Percentiles rank a stretch among this genome's conserved stretches.
Evolutionary conservation across 1,140 invertebrate species (phyloP).

Genomic region (Helicoverpa zea): DNA sequence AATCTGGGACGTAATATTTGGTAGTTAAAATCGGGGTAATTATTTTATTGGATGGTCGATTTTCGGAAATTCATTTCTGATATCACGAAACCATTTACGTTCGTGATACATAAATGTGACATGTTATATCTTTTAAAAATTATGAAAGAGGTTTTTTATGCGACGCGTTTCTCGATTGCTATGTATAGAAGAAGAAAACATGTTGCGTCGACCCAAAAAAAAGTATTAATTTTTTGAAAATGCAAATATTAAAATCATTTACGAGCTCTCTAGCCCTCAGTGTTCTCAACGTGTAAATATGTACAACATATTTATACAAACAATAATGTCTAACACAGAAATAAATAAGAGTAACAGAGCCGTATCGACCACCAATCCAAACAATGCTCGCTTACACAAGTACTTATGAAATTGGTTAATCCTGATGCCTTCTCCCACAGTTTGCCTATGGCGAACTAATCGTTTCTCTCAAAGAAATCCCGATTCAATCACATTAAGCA

Average conservation of each 20-base stretch:
- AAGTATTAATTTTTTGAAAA: too few species aligned
- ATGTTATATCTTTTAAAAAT: too few species aligned
- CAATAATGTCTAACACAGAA: not conserved
- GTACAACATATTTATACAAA: too few species aligned
- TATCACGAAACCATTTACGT: too few species aligned
- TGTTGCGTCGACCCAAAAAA: too few species aligned
- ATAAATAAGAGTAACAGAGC: constrained; percentile 2
- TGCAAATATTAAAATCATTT: too few species aligned
- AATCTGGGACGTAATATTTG: not conserved
- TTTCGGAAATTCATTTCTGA: not conserved
- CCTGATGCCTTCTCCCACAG: not conserved
- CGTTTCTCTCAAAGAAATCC: constrained; percentile 6
- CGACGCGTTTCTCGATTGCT: too few species aligned
- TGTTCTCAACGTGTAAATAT: too few species aligned
- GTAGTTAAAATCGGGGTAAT: constrained; percentile 4
- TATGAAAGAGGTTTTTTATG: too few species aligned
- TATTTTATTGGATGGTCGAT: constrained; percentile 13
- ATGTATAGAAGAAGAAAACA: too few species aligned
- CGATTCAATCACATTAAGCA: constrained; percentile 37
- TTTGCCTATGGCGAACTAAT: constrained; percentile 20
- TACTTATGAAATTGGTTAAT: not conserved
- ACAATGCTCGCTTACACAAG: not conserved
- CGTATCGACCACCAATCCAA: not conserved
- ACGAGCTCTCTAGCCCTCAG: too few species aligned
- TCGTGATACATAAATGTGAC: too few species aligned